phyloP scores from a whole-genome alignment of 2,113 vertebrate species.

The Xerus inauris region DNA sequence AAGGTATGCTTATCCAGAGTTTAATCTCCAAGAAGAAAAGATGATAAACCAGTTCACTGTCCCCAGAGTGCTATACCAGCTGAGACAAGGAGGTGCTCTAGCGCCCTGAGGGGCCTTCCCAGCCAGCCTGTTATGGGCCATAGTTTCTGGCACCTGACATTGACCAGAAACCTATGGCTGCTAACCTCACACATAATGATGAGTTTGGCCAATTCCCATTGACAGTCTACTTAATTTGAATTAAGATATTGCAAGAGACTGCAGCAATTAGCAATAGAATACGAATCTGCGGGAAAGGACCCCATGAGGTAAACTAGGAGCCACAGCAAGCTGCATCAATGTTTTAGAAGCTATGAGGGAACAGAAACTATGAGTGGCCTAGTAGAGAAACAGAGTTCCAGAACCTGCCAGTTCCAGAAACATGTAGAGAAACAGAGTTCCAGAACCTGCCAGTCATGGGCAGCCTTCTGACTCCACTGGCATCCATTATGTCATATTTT shows the following conservation, averaged over 20 bases:
- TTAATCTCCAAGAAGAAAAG: background rate
- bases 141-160: background rate
- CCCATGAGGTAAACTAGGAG: background rate
- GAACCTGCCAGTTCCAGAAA: background rate
- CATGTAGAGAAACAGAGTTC: too few relatives aligned
- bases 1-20: background rate
- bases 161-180: background rate
- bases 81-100: background rate
- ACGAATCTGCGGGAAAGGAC: background rate
- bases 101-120: background rate
- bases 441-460: background rate
- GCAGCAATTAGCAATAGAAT: background rate
- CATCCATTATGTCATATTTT: background rate
- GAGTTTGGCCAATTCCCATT: background rate
- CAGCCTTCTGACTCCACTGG: background rate
- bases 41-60: background rate
- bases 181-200: background rate
- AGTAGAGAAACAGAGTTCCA: background rate
- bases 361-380: background rate
- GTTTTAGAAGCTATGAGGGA: background rate
- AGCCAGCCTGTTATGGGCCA: background rate
- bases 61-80: background rate
- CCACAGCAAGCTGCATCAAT: background rate
- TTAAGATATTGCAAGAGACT: background rate
- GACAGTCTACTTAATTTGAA: background rate